These are phyloP conservation scores for Cosmopolites sordidus DNA, from an alignment of 2,888 invertebrate species.

Conservation along the genomic window DNA sequence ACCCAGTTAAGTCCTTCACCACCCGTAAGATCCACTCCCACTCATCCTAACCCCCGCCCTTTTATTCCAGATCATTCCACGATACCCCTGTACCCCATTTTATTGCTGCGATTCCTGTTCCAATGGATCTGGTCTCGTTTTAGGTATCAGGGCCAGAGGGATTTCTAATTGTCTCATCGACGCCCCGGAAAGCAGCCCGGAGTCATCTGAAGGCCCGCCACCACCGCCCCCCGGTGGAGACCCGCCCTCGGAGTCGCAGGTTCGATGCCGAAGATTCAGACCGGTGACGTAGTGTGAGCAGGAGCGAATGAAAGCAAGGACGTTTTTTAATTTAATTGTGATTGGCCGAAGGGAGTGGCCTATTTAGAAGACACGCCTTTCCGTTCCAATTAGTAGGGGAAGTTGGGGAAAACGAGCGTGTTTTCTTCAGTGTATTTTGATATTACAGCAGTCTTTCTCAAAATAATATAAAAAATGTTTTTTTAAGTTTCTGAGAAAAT, in stretches of 20 bases:
- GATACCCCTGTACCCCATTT: background rate
- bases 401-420: background rate
- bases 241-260: conserved; percentile 45
- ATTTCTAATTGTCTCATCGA: conserved; percentile 48
- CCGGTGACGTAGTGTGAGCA: conserved; percentile 44
- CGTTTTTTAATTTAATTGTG: conserved; percentile 6
- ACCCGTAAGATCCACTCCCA: background rate
- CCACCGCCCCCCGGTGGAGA: conserved; percentile 45
- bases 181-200: conserved; percentile 42
- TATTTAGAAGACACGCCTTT: background rate
- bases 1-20: background rate
- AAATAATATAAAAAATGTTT: too few species aligned
- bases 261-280: conserved; percentile 45
- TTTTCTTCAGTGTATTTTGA: too few species aligned
- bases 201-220: conserved; percentile 44
- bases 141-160: conserved; percentile 45
- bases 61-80: background rate
- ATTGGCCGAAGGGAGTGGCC: conserved; percentile 7
- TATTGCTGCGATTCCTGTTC: conserved; percentile 9
- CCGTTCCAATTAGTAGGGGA: background rate
- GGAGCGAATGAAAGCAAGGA: background rate
- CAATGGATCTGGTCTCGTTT: conserved; percentile 28
- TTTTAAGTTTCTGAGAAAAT: too few species aligned
- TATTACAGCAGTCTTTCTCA: too few species aligned
- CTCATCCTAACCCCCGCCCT: background rate